phyloP scores from a whole-genome alignment of 2,797 vertebrate species.

The Hyperoplus immaculatus region DNA sequence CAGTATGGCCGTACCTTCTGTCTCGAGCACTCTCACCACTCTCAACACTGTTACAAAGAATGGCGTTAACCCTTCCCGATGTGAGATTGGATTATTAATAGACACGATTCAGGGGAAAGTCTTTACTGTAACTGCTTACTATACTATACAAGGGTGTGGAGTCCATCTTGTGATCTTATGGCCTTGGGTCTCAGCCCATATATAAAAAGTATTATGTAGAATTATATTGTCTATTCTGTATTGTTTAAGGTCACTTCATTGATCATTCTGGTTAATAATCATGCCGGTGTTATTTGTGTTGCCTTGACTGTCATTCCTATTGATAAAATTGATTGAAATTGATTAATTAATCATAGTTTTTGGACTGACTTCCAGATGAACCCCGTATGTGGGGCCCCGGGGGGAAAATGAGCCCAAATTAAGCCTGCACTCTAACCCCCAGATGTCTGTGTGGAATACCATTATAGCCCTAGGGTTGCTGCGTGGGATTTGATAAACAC shows the following conservation, averaged over 20 bases:
- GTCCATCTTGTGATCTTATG: not conserved
- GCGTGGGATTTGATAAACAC: no score
- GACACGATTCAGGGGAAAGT: not conserved
- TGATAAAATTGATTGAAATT: not conserved
- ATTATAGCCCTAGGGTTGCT: no score
- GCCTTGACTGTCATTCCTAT: not conserved
- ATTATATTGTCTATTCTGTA: not conserved
- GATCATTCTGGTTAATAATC: constrained; percentile 3
- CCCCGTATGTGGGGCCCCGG: no score
- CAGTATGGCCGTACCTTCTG: constrained; percentile 10
- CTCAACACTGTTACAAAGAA: not conserved
- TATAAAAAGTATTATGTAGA: not conserved
- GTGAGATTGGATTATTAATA: constrained; percentile 7
- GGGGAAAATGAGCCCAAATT: no score
- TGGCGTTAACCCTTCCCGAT: not conserved
- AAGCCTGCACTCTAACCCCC: no score
- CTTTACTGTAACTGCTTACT: not conserved
- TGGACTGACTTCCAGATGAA: no score
- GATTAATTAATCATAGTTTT: no score
- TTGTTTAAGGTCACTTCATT: not conserved
- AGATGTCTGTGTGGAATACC: no score
- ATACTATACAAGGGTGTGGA: not conserved
- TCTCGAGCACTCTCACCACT: not conserved
- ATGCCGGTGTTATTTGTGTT: not conserved
- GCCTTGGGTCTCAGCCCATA: no score